Base-by-base conservation (phyloP, 2,888 invertebrate genomes). In the Glyphotaelius pellucidus region DNA sequence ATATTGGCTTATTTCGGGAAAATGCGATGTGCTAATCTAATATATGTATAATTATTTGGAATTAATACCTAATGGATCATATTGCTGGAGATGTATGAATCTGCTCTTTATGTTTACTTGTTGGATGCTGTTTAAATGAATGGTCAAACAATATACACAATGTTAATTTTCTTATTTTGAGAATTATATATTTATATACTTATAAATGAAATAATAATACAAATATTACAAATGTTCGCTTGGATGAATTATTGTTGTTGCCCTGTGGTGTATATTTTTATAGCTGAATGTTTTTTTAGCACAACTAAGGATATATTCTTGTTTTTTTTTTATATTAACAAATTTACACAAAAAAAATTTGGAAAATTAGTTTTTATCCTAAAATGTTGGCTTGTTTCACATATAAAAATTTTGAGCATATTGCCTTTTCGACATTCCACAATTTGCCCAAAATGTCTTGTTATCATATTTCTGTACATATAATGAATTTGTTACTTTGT, bases 141-240 rank as follows among this genome's bases (percentile, higher is more conserved):
- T 81, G 90, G 90, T 84, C 84, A 81, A 90, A 92, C 85, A 80
- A 86, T 91, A 89, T 89, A 91, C 87, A 90, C 83, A 92, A 80
- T 90, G 90, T 92, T 90, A 81, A 90, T 90, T 90, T 92, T 90
- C 92, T 92, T 89, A 86, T 47, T 86, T 86, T 86, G 92, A 92
- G 89, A 90, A 86, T 90, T 90, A 86, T 86, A 67, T 67, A 90
- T 90, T 90, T 90, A 90, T 86, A 90, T 87, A 90, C 84, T 80
- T 91, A 84, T 90, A 91, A 84, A 84, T 91, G 67, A 91, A 91
- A 80, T 67, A 67, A 67, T 67, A 67, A 67, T 84, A 90, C 86
- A 88, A 90, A 90, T 84, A 90, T 91, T 89, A 89, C 90, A 86
- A 92, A 90, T 89, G 92, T 86, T 92, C 86, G 92, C 92, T 92